Conservation (phyloP, 2,888 invertebrate species). For the Julus scanicus region DNA sequence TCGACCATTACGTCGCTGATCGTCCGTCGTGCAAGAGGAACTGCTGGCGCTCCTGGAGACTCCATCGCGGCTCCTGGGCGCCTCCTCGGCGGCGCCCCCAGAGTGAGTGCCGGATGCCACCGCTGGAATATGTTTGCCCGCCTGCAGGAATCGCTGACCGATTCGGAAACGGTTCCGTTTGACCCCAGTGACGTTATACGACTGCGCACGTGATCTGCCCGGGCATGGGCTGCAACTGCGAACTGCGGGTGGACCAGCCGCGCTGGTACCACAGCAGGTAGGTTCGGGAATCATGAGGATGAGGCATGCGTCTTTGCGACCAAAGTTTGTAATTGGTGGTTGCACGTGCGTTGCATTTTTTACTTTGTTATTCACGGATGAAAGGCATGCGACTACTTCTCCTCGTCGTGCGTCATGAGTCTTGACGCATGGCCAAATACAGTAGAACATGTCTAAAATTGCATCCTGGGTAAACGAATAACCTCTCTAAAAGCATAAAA, state of each 20-base stretch:
- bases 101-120: not conserved
- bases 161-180: not conserved
- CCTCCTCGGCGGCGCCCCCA: not conserved
- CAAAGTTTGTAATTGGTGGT: not conserved
- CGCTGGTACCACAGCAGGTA: conserved; percentile 20
- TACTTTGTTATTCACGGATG: not conserved
- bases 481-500: no score
- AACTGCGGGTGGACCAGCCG: not conserved
- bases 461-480: no score
- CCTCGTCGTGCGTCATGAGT: no score
- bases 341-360: not conserved
- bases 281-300: not conserved
- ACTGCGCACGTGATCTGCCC: not conserved
- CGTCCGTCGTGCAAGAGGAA: not conserved
- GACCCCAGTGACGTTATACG: conserved; percentile 10
- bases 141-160: not conserved
- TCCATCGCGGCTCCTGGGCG: not conserved
- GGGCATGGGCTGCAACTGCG: conserved; percentile 26
- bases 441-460: not conserved
- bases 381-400: not conserved
- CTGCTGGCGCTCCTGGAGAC: not conserved
- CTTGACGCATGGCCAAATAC: no score
- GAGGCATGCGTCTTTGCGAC: not conserved
- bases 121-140: not conserved
- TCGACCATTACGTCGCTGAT: conserved; percentile 8